A percentile compares a stretch with the other conserved stretches of the same genome.
phyloP scores from a whole-genome alignment of 2,888 invertebrate species.

The Dorcus hopei region DNA sequence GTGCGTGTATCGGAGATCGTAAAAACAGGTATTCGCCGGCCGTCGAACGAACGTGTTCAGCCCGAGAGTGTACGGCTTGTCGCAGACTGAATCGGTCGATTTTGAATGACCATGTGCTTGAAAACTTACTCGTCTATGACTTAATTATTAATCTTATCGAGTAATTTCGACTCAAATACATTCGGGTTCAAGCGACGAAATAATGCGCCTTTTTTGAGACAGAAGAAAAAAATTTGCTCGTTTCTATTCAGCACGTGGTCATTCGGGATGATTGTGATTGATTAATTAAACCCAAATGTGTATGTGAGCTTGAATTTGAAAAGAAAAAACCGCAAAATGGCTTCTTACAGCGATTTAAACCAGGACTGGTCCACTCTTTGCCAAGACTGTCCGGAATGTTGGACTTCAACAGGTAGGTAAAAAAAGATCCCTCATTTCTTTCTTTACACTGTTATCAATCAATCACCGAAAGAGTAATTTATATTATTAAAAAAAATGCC shows the following conservation, averaged over 20 bases:
- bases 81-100: constrained; percentile 11
- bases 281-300: not conserved
- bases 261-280: not conserved
- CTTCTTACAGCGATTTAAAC: constrained; percentile 62
- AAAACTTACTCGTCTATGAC: constrained; percentile 14
- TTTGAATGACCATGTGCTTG: constrained; percentile 17
- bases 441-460: too few relatives aligned
- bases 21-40: constrained; percentile 38
- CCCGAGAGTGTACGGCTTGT: constrained; percentile 18
- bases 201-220: too few relatives aligned
- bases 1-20: constrained; percentile 29
- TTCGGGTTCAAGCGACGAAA: too few relatives aligned
- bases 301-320: too few relatives aligned
- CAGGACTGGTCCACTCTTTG: constrained; percentile 64
- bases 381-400: constrained; percentile 61
- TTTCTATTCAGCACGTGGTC: too few relatives aligned
- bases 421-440: not conserved
- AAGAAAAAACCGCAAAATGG: constrained; percentile 49
- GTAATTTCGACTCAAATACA: too few relatives aligned
- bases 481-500: too few relatives aligned
- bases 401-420: constrained; percentile 60
- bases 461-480: too few relatives aligned
- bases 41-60: constrained; percentile 19
- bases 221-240: too few relatives aligned
- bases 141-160: not conserved